Base-by-base conservation (phyloP, 2,888 invertebrate species). In the Hirtodrosophila duncani region DNA sequence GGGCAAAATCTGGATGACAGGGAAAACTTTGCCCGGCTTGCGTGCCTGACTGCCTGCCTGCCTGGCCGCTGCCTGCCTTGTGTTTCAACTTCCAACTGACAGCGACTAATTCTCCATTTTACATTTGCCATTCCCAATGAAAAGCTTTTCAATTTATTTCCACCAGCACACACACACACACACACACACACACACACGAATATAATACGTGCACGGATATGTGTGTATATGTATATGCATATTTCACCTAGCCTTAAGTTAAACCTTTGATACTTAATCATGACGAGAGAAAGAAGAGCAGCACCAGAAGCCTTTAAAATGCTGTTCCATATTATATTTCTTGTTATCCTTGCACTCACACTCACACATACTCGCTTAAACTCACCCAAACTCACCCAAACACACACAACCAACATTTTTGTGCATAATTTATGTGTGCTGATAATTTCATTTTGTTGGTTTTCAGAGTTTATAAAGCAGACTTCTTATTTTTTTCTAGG, bases 111-210 rank as follows among this genome's bases (percentile, higher is more conserved):
- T 74, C 63, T 43, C 53, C 59, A 65, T 51, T 57, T 38, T 37
- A 18, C 48, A 5, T 9, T 5, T 6, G 16, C 23, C 26, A 18
- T 27, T 11, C 13, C 9, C 21, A 77, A 65, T 68, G 77, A 65
- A 70, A 75, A 75, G 71, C 71, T 67, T 78, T 78, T 74, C 79
- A 77, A 78, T 74, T 78, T 74, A 74, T 61, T 64, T 63, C 51
- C 46, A 39, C 31, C 39, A 58, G 39, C 20, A 50, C 16, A 23
- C 29, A 36, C 29, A 30, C 3, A 6, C 29, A 3, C 16, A 9
- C 5, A 8, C 6, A 18, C 4, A 24, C 3, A 16, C 26, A 21
- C 34, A 18, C 20, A 17, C 7, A 20, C 1, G 10, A 18, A 10
- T 21, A 13, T 8, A 36, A 53, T 56, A 26, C 30, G n/a, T n/a